phyloP scores from a whole-genome alignment of 1,140 invertebrate species.

The Watersipora subatra region DNA sequence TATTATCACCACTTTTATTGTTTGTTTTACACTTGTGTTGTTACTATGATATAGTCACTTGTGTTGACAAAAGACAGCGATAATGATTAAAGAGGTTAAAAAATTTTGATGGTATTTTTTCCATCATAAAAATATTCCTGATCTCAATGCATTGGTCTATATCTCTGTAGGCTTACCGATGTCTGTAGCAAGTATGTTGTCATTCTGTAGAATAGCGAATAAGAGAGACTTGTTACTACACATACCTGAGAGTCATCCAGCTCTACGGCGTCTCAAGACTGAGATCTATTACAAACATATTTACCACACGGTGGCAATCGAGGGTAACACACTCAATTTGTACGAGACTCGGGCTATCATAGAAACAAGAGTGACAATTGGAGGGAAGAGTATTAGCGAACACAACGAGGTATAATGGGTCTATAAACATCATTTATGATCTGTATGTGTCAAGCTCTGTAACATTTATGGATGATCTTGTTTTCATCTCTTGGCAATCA shows the following conservation, averaged over 20 bases:
- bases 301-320: conserved; percentile 91
- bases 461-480: too few species aligned
- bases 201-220: conserved; percentile 62
- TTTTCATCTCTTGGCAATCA: too few species aligned
- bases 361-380: conserved; percentile 80
- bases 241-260: conserved; percentile 63
- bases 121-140: too few species aligned
- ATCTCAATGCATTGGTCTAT: too few species aligned
- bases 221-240: conserved; percentile 67
- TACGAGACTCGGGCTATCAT: conserved; percentile 78
- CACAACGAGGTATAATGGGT: conserved; percentile 81
- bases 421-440: too few species aligned
- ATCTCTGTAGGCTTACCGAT: too few species aligned
- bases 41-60: too few species aligned
- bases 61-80: too few species aligned
- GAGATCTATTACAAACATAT: conserved; percentile 91
- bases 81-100: too few species aligned
- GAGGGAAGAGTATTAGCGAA: conserved; percentile 84
- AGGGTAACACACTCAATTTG: conserved; percentile 93
- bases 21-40: too few species aligned
- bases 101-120: too few species aligned
- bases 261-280: conserved; percentile 71
- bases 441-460: conserved; percentile 10
- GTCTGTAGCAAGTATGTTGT: neutral
- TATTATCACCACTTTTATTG: too few species aligned